Percentiles rank a stretch among this genome's conserved stretches.
Conservation (phyloP, 2,888 invertebrate genomes). For the Andrena bucephala region DNA sequence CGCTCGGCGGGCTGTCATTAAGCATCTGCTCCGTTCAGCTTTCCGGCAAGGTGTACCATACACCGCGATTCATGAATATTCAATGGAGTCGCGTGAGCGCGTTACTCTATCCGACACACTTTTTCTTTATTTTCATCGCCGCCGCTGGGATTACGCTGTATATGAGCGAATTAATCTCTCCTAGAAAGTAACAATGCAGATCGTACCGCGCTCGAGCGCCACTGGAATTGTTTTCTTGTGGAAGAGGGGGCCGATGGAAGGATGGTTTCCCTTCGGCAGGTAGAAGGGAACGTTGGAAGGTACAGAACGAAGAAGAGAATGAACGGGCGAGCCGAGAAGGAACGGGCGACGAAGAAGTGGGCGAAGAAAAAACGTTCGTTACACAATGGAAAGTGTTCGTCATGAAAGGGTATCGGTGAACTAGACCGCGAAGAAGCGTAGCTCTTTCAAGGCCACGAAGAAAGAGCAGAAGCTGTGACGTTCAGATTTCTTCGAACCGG, state of each 20-base stretch:
- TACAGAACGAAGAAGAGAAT: not conserved
- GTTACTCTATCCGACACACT: constrained; percentile 52
- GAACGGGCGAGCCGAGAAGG: not conserved
- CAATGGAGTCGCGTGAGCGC: constrained; percentile 12
- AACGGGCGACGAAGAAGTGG: not conserved
- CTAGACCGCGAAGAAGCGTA: constrained; percentile 83
- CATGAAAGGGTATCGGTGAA: constrained; percentile 82
- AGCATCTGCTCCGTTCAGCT: constrained; percentile 1
- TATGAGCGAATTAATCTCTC: constrained; percentile 57
- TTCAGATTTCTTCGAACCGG: constrained; percentile 78
- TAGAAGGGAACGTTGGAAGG: not conserved
- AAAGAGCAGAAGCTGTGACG: constrained; percentile 76
- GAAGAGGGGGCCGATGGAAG: not conserved
- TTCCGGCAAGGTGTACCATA: constrained; percentile 15
- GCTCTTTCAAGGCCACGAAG: constrained; percentile 82
- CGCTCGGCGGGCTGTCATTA: not conserved
- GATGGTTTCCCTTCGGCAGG: not conserved
- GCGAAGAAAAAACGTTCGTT: constrained; percentile 77
- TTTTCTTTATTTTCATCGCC: constrained; percentile 53
- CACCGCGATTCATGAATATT: constrained; percentile 40
- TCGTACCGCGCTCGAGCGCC: constrained; percentile 46
- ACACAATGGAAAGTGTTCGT: constrained; percentile 85
- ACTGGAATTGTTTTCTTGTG: not conserved
- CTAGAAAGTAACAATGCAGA: constrained; percentile 62
- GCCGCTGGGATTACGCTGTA: constrained; percentile 42